A percentile compares a stretch with the other conserved stretches of the same genome.
These are phyloP conservation scores for Drosophila neocordata DNA, from an alignment of 1,140 invertebrate species.

Conservation along the genomic window DNA sequence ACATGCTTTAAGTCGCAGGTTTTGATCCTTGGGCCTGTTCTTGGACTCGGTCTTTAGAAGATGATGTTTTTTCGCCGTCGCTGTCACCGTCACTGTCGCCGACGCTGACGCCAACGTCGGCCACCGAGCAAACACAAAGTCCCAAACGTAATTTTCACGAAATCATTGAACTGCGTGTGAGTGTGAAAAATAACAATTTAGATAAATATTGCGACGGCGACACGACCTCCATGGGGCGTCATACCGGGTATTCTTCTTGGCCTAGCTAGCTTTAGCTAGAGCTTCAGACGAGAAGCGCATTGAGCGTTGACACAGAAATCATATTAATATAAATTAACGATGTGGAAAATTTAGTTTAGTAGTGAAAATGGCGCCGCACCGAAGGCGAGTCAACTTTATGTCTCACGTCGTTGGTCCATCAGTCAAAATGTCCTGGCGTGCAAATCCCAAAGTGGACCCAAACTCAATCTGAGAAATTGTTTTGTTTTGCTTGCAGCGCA, in stretches of 20 bases:
- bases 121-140: constrained; percentile 77
- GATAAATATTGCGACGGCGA: constrained; percentile 81
- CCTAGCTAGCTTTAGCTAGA: constrained; percentile 9
- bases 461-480: constrained; percentile 59
- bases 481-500: constrained; percentile 50
- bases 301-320: constrained; percentile 82
- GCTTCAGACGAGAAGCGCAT: constrained; percentile 58
- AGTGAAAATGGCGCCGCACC: constrained; percentile 69
- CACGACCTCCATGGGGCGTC: constrained; percentile 70
- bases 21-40: constrained; percentile 1
- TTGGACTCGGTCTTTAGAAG: constrained; percentile 20
- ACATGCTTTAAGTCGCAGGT: constrained; percentile 61
- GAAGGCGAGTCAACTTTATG: constrained; percentile 39
- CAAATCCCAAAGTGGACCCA: constrained; percentile 62
- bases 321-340: constrained; percentile 83
- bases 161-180: constrained; percentile 83
- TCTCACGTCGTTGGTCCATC: constrained; percentile 74
- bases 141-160: constrained; percentile 83
- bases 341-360: constrained; percentile 83
- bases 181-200: constrained; percentile 83
- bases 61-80: too few species aligned
- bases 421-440: constrained; percentile 71
- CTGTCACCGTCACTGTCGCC: constrained; percentile 13
- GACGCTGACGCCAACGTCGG: constrained; percentile 9
- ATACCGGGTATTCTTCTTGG: background rate